phyloP scores from a whole-genome alignment of 2,797 vertebrate species.

The Pteronotus mesoamericanus region DNA sequence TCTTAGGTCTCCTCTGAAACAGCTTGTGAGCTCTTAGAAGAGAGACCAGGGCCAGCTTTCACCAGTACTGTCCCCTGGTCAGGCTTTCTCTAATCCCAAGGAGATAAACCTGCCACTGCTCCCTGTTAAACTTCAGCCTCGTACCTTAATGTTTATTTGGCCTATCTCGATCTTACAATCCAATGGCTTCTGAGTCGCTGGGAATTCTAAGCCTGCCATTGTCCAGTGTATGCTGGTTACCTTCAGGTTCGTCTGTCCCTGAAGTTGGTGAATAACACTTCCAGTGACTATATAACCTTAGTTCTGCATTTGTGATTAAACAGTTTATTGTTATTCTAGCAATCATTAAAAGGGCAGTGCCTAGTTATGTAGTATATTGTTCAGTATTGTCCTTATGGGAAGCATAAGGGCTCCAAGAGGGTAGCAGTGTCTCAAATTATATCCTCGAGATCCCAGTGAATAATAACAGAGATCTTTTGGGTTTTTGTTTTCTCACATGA shows the following conservation, averaged over 20 bases:
- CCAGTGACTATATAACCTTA: background rate
- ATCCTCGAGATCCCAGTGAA: background rate
- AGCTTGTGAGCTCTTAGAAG: background rate
- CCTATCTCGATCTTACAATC: background rate
- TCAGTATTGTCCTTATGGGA: background rate
- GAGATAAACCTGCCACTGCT: background rate
- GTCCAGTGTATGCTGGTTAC: background rate
- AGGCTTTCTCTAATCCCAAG: background rate
- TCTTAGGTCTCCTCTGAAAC: background rate
- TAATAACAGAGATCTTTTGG: background rate
- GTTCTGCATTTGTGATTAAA: background rate
- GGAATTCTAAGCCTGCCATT: conserved; percentile 3
- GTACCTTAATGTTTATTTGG: background rate
- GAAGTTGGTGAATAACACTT: conserved; percentile 50
- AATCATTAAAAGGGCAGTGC: background rate
- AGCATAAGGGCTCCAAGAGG: background rate
- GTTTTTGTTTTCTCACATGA: background rate
- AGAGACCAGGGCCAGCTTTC: background rate
- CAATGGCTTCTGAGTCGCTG: background rate
- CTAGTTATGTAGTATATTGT: background rate
- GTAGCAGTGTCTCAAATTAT: background rate
- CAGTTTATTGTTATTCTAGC: background rate
- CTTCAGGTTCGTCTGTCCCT: background rate
- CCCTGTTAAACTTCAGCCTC: background rate
- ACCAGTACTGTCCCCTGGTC: background rate